Evolutionary conservation across 2,797 vertebrate genomes (phyloP), one percentile per base, ranked within the genome.

Genomic region (Nannoperca obscura): DNA sequence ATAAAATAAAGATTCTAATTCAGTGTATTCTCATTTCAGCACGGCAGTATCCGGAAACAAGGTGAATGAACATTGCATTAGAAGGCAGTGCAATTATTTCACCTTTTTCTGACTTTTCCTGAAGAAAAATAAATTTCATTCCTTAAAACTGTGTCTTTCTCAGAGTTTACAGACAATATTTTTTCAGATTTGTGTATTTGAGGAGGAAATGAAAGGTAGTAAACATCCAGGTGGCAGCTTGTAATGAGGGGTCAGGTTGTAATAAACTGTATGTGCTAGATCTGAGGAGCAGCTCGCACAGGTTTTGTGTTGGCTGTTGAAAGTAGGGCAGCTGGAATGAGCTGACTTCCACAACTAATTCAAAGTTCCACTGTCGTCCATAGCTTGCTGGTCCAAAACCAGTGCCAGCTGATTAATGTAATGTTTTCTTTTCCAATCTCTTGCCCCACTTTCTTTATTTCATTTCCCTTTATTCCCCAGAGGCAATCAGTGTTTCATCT

Each of bases 391-490:
- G 77, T 86, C 73, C 70, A 86, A 75, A 87, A 78, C 77, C 81
- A 74, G 78, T 87, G 87, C 86, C 87, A 88, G 86, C 75, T 90
- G 89, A 89, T 90, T 89, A 90, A 90, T 88, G 85, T 74, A 80
- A 47, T 91, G 86, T 91, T 89, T 88, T 86, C 71, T 74, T 85
- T 89, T 77, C 74, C 83, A 86, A 85, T 86, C 78, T 72, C 42
- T 57, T 87, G 86, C 62, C 91, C 89, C 80, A 89, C 87, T 89
- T 91, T 88, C 81, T 71, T 70, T 81, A 67, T 84, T 84, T 84
- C 65, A 73, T 89, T 78, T 66, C 46, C 71, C 59, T 64, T 75
- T 59, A 73, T 85, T 77, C 81, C 82, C 83, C 64, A 46, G 34
- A 78, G 90, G 80, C 87, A 78, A 73, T 84, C 77, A 65, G 58